phyloP scores from a whole-genome alignment of 2,113 vertebrate species.

The human (Homo sapiens) region GRCh38 chr4:118222501-118223000 shows the following conservation, averaged over 20 bases:
- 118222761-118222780: neutral
- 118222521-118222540: neutral
- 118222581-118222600: constrained; percentile 8
- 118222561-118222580: neutral
- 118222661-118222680: neutral
- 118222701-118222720: neutral
- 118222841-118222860: neutral
- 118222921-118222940: neutral
- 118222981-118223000: neutral
- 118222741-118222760: neutral
- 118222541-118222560: neutral
- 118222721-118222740: neutral
- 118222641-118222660: neutral
- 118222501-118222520: constrained; percentile 41
- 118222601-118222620: neutral
- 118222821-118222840: neutral
- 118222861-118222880: neutral
- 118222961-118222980: neutral
- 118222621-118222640: neutral
- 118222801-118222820: neutral
- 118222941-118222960: neutral
- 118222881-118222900: neutral
- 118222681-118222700: neutral
- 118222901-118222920: neutral
- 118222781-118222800: neutral